Conservation (phyloP, 2,888 invertebrate species). For the Andrena dorsata region DNA sequence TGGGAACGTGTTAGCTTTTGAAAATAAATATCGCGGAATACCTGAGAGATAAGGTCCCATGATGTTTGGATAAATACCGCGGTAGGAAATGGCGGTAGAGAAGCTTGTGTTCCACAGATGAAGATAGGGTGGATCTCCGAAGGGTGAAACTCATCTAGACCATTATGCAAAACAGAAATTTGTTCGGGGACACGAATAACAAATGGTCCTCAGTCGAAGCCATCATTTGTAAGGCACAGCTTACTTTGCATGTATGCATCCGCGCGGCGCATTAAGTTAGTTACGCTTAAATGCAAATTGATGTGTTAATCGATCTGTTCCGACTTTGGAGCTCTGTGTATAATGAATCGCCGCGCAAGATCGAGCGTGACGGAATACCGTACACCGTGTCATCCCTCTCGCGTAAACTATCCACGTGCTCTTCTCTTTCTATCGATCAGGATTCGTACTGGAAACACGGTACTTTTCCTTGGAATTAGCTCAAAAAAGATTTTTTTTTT, state of each 20-base stretch:
- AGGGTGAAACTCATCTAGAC: slow-evolving; percentile 19
- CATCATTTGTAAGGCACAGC: slow-evolving; percentile 76
- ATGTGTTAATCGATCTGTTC: slow-evolving; percentile 81
- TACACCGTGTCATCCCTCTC: slow-evolving; percentile 9
- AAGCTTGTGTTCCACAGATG: neutral
- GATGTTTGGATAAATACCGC: neutral
- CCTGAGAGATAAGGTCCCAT: neutral
- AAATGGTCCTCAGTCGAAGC: slow-evolving; percentile 74
- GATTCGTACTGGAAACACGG: too few species aligned
- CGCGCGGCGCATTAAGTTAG: slow-evolving; percentile 79
- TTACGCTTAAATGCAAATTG: slow-evolving; percentile 84
- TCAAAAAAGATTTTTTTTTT: neutral
- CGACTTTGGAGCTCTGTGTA: slow-evolving; percentile 73
- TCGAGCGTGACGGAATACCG: slow-evolving; percentile 33
- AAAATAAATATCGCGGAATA: neutral
- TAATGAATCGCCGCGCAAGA: slow-evolving; percentile 61
- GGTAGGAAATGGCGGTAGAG: neutral
- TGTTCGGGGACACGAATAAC: slow-evolving; percentile 69
- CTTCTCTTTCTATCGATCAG: neutral
- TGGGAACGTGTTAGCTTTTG: neutral
- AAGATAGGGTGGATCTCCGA: neutral
- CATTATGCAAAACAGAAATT: slow-evolving; percentile 67
- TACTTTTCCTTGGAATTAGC: neutral
- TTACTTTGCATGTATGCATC: slow-evolving; percentile 75
- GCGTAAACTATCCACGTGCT: neutral